Base-by-base conservation (phyloP, 2,888 invertebrate species). In the Callyntrura guangdongensis region DNA sequence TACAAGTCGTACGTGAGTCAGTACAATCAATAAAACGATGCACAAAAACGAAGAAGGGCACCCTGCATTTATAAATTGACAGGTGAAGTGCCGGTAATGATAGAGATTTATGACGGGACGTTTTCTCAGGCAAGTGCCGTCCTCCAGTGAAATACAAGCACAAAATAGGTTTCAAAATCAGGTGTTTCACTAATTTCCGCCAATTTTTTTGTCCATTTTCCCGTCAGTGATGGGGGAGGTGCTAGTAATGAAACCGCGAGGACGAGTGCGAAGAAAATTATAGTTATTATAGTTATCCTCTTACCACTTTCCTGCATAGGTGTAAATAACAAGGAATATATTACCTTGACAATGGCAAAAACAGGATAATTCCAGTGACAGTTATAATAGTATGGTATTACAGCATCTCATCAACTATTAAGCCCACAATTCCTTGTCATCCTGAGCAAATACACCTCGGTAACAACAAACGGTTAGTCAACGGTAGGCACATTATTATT, bases 251-350 rank as follows among this genome's bases (percentile, higher is more conserved):
- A 53, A 53, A 53, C 56, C n/a, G 12, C 36, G 36, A 36, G 36
- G 53, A 53, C 53, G 11, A 53, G 5, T 36, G 45, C 11, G 45
- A 72, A 0, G 69, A 72, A 72, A 72, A 72, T 72, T 72, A 72
- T 20, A 72, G 69, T 45, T 6, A 72, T 72, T 72, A 72, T 45
- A 5, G 11, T 17, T 56, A 14, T 61, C 61, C 36, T 36, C 36
- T 53, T 6, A 5, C n/a, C 53, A 3, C 53, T 11, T 11, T 53
- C 12, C 14, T 36, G n/a, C 36, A 64, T 36, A 27, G 11, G 14
- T 59, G 8, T 36, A 59, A 59, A 59, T 59, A 5, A n/a, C 17
- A 59, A 59, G 53, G 2, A n/a, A 53, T 53, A 36, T 17, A n/a
- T 20, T n/a, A 69, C 27, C n/a, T n/a, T 69, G 5, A 69, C 27